Evolutionary conservation across 2,797 vertebrate species (phyloP), one percentile per base, ranked within the genome.

Genomic region (Sphenopsis melanotis): DNA sequence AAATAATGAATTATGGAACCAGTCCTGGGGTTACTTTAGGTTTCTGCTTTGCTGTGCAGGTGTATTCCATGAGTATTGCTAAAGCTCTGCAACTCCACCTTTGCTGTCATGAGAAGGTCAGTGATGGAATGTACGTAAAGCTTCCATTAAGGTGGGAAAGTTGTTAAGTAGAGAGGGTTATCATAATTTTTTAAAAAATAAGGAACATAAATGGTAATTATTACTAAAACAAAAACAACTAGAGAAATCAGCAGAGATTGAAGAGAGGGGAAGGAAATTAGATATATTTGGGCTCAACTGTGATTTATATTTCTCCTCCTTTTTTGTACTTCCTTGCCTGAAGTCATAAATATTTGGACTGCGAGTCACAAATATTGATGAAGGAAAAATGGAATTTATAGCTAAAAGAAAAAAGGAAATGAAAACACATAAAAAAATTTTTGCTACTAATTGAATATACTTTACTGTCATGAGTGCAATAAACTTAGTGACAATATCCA

Each of bases 301-400:
- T 61, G 69, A 83, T 27, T 93, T 60, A 8, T 87, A 80, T 82
- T 93, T 93, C 60, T 87, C 55, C 70, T 88, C 66, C 59, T 95
- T 95, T 87, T 69, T 86, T 81, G 64, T 83, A 79, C 55, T 88
- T 90, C 61, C 57, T 81, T 83, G 36, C 50, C 71, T 90, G 53
- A 71, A 84, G 82, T 77, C 71, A 34, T 95, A 94, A 96, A 94
- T 92, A 93, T 60, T 78, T 95, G 81, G 60, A 77, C 72, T 88
- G 34, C 2, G 44, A 86, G 39, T 59, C 61, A 89, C 90, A 92
- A 93, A 93, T 94, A 69, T 93, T 30, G 90, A 56, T 26, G 46
- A 88, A 93, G 42, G 39, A 79, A 93, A 79, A 85, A 80, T 52
- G 23, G 57, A 87, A 93, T 80, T 90, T 89, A 47, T n/a, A 77